Conservation (phyloP, 2,113 vertebrate genomes). For the Sphyrna mokarran region DNA sequence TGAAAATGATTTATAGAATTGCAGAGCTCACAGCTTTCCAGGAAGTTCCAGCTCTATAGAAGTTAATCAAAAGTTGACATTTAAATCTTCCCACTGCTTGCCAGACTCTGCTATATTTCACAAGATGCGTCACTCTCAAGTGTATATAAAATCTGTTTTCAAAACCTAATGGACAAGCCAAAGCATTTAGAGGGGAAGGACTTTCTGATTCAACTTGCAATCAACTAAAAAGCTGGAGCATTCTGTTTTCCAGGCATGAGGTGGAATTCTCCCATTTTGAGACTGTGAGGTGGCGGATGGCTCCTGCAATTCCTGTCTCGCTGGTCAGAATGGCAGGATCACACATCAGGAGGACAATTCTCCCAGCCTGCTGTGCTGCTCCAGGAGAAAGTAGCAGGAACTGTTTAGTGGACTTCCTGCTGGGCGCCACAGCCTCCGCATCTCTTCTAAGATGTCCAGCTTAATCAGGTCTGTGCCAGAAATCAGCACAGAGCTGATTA, state of each 20-base stretch:
- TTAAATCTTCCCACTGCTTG: slow-evolving; percentile 19
- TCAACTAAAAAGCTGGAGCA: not conserved
- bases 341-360: no score
- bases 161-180: slow-evolving; percentile 14
- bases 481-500: no score
- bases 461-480: no score
- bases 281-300: no score
- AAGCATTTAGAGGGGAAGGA: not conserved
- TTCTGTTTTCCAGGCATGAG: not conserved
- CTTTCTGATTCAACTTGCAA: slow-evolving; percentile 16
- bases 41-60: not conserved
- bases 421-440: no score
- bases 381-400: no score
- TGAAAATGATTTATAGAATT: not conserved
- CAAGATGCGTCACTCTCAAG: not conserved
- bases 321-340: no score
- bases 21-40: not conserved
- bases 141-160: not conserved
- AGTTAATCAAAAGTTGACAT: slow-evolving; percentile 24
- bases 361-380: no score
- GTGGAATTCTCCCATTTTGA: no score
- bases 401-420: no score
- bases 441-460: no score
- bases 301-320: no score
- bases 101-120: slow-evolving; percentile 22